A percentile compares a stretch with the other conserved stretches of the same genome.
Conservation (phyloP, 2,113 vertebrate species). For the Drymodes brunneopygia region DNA sequence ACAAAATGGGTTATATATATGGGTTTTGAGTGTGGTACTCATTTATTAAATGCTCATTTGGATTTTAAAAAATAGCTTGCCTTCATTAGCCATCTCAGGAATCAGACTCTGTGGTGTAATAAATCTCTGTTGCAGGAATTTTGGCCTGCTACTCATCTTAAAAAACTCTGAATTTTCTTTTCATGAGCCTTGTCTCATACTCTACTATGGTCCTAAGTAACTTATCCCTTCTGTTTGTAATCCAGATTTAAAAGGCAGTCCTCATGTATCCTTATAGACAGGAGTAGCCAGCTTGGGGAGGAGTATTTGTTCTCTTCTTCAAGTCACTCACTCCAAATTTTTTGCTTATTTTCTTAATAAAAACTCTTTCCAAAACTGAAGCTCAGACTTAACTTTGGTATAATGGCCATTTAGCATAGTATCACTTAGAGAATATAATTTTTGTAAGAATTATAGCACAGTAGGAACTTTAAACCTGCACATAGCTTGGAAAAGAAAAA, state of each 20-base stretch:
- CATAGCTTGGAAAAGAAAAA: not conserved
- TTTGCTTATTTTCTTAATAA: not conserved
- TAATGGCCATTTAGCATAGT: not conserved
- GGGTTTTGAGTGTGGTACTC: not conserved
- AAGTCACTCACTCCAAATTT: not conserved
- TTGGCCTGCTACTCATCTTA: slow-evolving; percentile 43
- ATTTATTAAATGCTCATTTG: slow-evolving; percentile 56
- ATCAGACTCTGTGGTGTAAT: slow-evolving; percentile 24
- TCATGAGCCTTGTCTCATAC: not conserved
- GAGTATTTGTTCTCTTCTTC: not conserved
- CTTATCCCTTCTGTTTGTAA: not conserved
- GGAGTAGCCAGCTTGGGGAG: not conserved
- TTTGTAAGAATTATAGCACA: not conserved
- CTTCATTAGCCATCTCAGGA: slow-evolving; percentile 28
- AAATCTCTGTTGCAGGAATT: slow-evolving; percentile 55
- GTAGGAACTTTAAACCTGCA: not conserved
- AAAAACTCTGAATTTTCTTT: not conserved
- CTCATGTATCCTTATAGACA: not conserved
- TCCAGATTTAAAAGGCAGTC: not conserved
- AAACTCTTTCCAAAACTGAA: not conserved
- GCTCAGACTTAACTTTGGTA: not conserved
- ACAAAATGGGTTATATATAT: slow-evolving; percentile 2
- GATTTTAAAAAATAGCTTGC: slow-evolving; percentile 46
- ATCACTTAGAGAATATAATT: not conserved
- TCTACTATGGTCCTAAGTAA: not conserved